These are phyloP conservation scores for Leucophenga montana DNA, from an alignment of 2,888 invertebrate genomes.

Conservation along the genomic window DNA sequence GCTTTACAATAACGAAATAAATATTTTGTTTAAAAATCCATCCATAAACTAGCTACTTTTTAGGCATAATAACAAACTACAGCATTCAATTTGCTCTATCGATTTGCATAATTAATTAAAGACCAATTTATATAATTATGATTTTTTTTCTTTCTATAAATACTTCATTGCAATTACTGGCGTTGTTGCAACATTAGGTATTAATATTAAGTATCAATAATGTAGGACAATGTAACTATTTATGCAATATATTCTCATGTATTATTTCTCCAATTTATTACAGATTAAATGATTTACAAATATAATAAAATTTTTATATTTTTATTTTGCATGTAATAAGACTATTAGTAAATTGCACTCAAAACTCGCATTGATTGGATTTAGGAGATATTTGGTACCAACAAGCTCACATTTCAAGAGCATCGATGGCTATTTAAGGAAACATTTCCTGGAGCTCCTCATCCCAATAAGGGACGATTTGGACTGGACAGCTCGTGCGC, in stretches of 20 bases:
- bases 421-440: too few species aligned
- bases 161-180: too few species aligned
- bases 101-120: slow-evolving; percentile 2
- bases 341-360: too few species aligned
- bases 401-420: too few species aligned
- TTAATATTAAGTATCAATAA: background rate
- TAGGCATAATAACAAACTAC: background rate
- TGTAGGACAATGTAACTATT: background rate
- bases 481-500: too few species aligned
- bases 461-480: too few species aligned
- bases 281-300: background rate
- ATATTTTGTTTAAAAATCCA: too few species aligned
- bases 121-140: background rate
- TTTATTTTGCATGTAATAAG: too few species aligned
- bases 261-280: background rate
- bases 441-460: too few species aligned
- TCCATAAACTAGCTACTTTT: background rate
- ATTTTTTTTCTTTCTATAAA: background rate
- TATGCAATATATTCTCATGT: background rate
- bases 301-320: background rate
- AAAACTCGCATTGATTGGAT: too few species aligned
- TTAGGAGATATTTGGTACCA: too few species aligned
- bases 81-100: background rate
- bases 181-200: background rate
- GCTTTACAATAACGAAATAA: background rate